Percentiles rank a stretch among this genome's conserved stretches.
phyloP scores from a whole-genome alignment of 2,797 vertebrate genomes.

The Oreortyx pictus region DNA sequence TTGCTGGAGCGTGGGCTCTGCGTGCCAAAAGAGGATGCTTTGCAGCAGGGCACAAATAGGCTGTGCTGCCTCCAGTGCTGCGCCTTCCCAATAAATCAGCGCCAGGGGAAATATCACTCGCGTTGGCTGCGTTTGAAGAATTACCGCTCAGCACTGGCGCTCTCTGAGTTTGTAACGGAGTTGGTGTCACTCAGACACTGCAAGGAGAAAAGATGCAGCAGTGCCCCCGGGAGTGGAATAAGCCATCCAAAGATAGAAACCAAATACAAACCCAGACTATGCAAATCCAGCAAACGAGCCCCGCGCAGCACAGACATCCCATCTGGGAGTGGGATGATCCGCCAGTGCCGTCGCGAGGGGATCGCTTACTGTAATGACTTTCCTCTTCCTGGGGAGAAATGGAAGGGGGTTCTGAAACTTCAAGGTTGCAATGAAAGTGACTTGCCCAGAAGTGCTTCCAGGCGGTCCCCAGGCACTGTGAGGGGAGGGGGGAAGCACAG shows the following conservation, averaged over 20 bases:
- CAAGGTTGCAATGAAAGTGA: neutral
- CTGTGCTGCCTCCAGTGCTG: neutral
- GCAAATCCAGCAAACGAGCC: constrained; percentile 54
- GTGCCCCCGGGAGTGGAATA: neutral
- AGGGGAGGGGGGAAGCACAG: constrained; percentile 21
- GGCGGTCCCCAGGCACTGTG: constrained; percentile 20
- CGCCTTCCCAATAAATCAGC: constrained; percentile 43
- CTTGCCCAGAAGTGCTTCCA: neutral
- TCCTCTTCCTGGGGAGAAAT: constrained; percentile 9
- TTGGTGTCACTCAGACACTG: constrained; percentile 32
- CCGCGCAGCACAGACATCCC: constrained; percentile 55
- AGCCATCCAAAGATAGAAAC: constrained; percentile 47
- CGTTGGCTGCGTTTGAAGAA: constrained; percentile 36
- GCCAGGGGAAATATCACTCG: constrained; percentile 41
- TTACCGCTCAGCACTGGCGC: constrained; percentile 8
- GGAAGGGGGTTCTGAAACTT: neutral
- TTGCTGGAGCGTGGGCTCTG: neutral
- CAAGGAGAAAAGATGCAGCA: neutral
- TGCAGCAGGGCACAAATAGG: rapidly evolving
- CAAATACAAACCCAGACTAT: constrained; percentile 65
- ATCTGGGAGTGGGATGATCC: constrained; percentile 64
- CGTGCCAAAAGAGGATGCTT: neutral
- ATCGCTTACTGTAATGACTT: constrained; percentile 55
- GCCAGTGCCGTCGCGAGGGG: neutral
- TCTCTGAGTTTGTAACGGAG: constrained; percentile 17